These are phyloP conservation scores for Phenganax stokvisi DNA, from an alignment of 92 coral and sea anemone species.

Conservation along the genomic window DNA sequence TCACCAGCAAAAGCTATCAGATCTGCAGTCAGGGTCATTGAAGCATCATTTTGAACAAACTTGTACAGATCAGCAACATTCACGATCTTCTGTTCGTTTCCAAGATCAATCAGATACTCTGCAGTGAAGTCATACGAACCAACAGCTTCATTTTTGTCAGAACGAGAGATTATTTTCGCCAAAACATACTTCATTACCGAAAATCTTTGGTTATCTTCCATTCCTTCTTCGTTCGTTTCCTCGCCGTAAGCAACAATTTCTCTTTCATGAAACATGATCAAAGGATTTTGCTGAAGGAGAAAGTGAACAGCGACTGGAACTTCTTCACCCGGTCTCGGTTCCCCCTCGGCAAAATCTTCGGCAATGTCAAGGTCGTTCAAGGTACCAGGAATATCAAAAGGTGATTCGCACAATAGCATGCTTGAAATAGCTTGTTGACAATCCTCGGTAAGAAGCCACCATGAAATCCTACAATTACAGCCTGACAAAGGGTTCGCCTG, in stretches of 20 bases:
- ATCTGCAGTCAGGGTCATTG: conserved; percentile 52
- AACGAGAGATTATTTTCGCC: conserved; percentile 63
- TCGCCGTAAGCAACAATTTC: conserved; percentile 92
- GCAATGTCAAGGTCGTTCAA: conserved; percentile 91
- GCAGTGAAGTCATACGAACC: conserved; percentile 76
- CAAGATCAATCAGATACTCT: conserved; percentile 78
- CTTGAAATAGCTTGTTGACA: conserved; percentile 57
- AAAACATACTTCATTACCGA: conserved; percentile 35
- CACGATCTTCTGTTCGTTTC: conserved; percentile 76
- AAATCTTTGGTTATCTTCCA: not conserved
- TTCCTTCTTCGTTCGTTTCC: conserved; percentile 59
- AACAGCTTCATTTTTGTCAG: conserved; percentile 29
- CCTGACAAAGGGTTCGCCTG: conserved; percentile 74
- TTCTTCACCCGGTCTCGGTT: conserved; percentile 72
- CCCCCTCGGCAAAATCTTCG: conserved; percentile 69
- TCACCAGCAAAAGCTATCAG: conserved; percentile 65
- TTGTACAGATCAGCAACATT: conserved; percentile 86
- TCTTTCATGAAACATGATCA: conserved; percentile 79
- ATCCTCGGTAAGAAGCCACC: conserved; percentile 59
- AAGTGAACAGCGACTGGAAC: conserved; percentile 88
- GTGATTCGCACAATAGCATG: conserved; percentile 83
- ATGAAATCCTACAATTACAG: conserved; percentile 69
- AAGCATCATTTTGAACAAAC: conserved; percentile 67
- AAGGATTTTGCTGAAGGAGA: conserved; percentile 77
- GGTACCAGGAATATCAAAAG: conserved; percentile 74